These are phyloP conservation scores for Butastur rufipennis DNA, from an alignment of 2,113 vertebrate species.

Conservation along the genomic window DNA sequence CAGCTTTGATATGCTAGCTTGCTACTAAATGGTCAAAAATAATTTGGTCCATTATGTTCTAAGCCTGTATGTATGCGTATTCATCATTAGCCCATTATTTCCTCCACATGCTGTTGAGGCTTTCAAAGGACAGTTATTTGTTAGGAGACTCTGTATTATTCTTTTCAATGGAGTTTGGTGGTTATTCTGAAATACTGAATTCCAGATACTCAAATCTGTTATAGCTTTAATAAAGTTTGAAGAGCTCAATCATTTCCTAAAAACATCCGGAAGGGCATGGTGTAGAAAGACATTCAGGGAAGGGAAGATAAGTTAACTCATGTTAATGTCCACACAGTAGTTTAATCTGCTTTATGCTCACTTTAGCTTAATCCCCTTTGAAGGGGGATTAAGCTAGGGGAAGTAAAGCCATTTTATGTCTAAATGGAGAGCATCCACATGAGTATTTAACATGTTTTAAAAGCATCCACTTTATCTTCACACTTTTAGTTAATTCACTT, in stretches of 20 bases:
- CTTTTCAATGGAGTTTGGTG: neutral
- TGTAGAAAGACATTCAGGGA: neutral
- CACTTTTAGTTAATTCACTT: slow-evolving; percentile 40
- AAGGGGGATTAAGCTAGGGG: neutral
- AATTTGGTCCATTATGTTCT: neutral
- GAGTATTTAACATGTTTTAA: slow-evolving; percentile 1
- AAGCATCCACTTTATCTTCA: slow-evolving; percentile 8
- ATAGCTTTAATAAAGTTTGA: neutral
- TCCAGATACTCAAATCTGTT: neutral
- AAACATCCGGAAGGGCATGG: neutral
- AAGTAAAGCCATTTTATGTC: slow-evolving; percentile 21
- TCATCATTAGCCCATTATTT: neutral
- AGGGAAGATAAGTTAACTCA: neutral
- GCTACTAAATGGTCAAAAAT: neutral
- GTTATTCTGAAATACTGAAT: neutral
- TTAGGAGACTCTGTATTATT: neutral
- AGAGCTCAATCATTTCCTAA: neutral
- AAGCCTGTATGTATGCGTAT: neutral
- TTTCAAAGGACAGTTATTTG: neutral
- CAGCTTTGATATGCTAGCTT: neutral
- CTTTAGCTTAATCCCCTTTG: slow-evolving; percentile 2
- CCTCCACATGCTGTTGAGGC: neutral
- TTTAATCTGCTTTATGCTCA: slow-evolving; percentile 27
- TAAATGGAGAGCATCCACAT: neutral
- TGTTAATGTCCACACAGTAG: neutral